phyloP scores from a whole-genome alignment of 2,797 vertebrate species.

The Alauda arvensis region DNA sequence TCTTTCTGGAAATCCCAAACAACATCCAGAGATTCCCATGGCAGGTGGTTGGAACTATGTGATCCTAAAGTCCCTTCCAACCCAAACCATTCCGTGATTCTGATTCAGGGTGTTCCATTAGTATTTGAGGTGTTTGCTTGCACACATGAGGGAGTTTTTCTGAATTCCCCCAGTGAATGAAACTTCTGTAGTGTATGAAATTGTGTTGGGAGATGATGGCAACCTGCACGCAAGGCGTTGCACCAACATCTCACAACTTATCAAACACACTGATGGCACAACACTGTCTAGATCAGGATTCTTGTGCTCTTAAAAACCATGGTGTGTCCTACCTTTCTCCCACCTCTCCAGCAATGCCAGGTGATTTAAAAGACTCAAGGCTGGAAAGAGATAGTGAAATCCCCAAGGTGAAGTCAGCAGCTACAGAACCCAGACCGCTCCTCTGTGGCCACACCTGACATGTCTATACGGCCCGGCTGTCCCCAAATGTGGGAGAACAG shows the following conservation, averaged over 20 bases:
- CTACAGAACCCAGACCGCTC: fast-evolving
- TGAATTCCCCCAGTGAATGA: neutral
- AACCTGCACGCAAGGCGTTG: fast-evolving
- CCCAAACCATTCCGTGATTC: neutral
- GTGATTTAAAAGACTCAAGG: neutral
- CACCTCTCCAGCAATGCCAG: neutral
- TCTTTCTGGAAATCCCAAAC: neutral
- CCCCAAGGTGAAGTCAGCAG: neutral
- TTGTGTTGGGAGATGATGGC: neutral
- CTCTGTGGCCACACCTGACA: fast-evolving
- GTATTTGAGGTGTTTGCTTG: neutral
- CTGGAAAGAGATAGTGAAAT: neutral
- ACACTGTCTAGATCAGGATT: neutral
- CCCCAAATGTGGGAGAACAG: fast-evolving
- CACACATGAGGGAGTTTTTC: neutral
- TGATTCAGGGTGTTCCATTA: neutral
- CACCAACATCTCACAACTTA: neutral
- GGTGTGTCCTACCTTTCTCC: neutral
- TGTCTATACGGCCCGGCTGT: fast-evolving
- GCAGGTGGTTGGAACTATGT: neutral
- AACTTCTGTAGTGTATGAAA: fast-evolving
- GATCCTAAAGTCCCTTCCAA: neutral
- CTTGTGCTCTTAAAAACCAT: neutral
- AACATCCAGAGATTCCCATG: neutral
- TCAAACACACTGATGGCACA: neutral